phyloP scores from a whole-genome alignment of 2,888 invertebrate species.

The Metopia argyrocephala region DNA sequence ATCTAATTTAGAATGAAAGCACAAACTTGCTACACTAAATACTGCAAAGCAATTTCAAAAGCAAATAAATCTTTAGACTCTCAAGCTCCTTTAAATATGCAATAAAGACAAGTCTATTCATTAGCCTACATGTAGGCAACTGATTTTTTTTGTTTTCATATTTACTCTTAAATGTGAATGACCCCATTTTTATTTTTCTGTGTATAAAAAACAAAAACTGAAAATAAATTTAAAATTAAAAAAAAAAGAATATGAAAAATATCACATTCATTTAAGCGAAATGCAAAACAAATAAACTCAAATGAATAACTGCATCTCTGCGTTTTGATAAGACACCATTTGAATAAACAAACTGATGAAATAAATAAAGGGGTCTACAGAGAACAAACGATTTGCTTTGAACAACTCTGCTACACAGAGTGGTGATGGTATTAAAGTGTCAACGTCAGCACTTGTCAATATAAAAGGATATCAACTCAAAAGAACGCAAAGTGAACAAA shows the following conservation, averaged over 20 bases:
- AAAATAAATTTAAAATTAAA: neutral
- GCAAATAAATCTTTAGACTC: conserved; percentile 22
- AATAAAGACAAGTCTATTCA: conserved; percentile 7
- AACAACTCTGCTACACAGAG: too few relatives aligned
- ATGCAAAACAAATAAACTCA: conserved; percentile 59
- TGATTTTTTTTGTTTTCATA: conserved; percentile 23
- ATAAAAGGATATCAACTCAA: conserved; percentile 54
- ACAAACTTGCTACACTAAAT: neutral
- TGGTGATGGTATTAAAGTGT: conserved; percentile 63
- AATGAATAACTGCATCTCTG: conserved; percentile 64
- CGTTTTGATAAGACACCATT: conserved; percentile 61
- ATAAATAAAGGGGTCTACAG: too few relatives aligned
- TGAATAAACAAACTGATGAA: conserved; percentile 50
- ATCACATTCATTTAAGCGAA: conserved; percentile 36
- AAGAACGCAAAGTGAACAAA: conserved; percentile 51
- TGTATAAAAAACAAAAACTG: neutral
- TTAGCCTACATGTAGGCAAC: conserved; percentile 47
- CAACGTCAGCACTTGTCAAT: conserved; percentile 66
- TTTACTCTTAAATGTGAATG: conserved; percentile 60
- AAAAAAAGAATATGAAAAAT: neutral
- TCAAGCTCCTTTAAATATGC: conserved; percentile 13
- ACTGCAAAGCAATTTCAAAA: conserved; percentile 33
- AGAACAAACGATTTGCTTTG: too few relatives aligned
- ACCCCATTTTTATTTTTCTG: conserved; percentile 53
- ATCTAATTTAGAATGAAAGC: neutral